phyloP scores from a whole-genome alignment of 2,113 vertebrate genomes.

The Alosa alosa region DNA sequence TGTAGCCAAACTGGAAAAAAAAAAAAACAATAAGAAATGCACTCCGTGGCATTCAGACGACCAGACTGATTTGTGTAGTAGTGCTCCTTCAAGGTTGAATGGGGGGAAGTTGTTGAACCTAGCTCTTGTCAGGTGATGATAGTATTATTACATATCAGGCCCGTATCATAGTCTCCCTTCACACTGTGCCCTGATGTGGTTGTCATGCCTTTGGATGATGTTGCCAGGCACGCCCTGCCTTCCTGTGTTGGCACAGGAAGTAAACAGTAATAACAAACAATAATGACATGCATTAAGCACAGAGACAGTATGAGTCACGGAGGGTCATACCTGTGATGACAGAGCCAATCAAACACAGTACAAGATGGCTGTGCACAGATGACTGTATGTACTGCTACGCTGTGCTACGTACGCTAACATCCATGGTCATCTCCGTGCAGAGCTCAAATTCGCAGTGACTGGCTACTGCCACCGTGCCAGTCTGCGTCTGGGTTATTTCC shows the following conservation, averaged over 20 bases:
- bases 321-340: background rate
- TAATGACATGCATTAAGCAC: background rate
- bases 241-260: background rate
- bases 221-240: background rate
- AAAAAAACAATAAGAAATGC: background rate
- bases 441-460: conserved; percentile 6
- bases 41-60: background rate
- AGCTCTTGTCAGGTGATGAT: conserved; percentile 21
- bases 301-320: background rate
- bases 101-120: background rate
- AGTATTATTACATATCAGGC: conserved; percentile 22
- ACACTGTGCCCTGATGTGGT: background rate
- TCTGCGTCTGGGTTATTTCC: conserved; percentile 55
- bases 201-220: background rate
- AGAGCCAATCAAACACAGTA: conserved; percentile 1
- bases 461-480: background rate
- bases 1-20: background rate
- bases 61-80: background rate
- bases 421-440: background rate
- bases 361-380: background rate
- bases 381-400: background rate
- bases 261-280: conserved; percentile 2
- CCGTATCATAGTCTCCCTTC: background rate
- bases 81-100: background rate
- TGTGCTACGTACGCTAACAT: background rate